Base-by-base conservation (phyloP, 2,113 vertebrate species). In the Nycticebus coucang region DNA sequence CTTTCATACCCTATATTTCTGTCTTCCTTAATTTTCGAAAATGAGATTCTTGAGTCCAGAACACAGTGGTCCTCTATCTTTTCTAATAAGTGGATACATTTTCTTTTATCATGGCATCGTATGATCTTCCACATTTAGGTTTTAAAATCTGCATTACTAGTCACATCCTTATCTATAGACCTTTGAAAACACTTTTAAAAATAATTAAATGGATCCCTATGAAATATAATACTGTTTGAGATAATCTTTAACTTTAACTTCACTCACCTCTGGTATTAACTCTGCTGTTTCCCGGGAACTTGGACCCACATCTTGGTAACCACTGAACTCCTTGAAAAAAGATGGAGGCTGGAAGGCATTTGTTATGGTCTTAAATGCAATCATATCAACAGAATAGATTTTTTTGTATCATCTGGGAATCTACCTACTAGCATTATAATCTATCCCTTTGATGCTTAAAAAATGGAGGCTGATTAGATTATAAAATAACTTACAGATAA, bases 101-200 rank as follows among this genome's bases (percentile, higher is more conserved):
- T 45, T n/a, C 60, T 64, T 96, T 96, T 91, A 68, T 69, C 60
- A 60, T 1, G 26, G 45, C 87, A 26, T 93, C 86, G 95, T 41
- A 84, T 66, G 17, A 66, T n/a, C 41, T 13, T 89, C 7, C 13
- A 35, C 28, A 81, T 75, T 18, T 80, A 50, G 91, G 82, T 66
- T 77, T 80, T 80, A 41, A 91, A 89, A 82, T 93, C 7, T 91
- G 2, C 53, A 26, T 87, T 89, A 89, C 93, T 93, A 75, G 21
- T 88, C 28, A 80, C 13, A 80, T 59, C 59, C n/a, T 9, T 17
- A 68, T 84, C 33, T 95, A 21, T 50, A 72, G 80, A 37, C 57
- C 21, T 93, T 81, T 91, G 79, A 86, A 59, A 81, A 64, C 68
- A 53, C 55, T 79, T 5, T n/a, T 7, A 85, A 89, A 77, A 74